phyloP scores from a whole-genome alignment of 2,888 invertebrate species.

The Scaptomyza flava region DNA sequence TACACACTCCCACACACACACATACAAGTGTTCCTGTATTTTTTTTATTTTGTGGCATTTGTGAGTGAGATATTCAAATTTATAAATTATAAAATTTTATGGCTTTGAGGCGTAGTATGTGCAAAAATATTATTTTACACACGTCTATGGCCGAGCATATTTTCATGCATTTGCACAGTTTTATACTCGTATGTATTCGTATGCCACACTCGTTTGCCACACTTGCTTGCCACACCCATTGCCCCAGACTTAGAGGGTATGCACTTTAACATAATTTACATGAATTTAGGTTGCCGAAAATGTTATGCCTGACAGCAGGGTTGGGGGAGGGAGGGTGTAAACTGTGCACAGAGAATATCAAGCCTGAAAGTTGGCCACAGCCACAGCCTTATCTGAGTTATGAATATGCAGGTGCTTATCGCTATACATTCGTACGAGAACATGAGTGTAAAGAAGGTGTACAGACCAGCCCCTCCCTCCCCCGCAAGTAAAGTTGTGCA shows the following conservation, averaged over 20 bases:
- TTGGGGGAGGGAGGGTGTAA: not conserved
- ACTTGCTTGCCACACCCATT: conserved; percentile 14
- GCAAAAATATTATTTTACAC: conserved; percentile 78
- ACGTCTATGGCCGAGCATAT: conserved; percentile 62
- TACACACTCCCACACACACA: not conserved
- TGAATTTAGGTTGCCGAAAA: conserved; percentile 68
- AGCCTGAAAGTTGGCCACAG: conserved; percentile 53
- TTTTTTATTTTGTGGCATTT: conserved; percentile 21
- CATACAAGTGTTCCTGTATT: conserved; percentile 2
- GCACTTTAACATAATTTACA: conserved; percentile 78
- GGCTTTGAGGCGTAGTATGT: conserved; percentile 70
- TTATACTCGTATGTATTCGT: conserved; percentile 22
- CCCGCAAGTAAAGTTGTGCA: conserved; percentile 18
- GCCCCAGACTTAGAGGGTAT: conserved; percentile 26
- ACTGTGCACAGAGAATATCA: conserved; percentile 31
- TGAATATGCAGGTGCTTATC: conserved; percentile 80
- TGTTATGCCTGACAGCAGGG: conserved; percentile 31
- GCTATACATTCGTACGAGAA: conserved; percentile 13
- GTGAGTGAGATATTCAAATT: conserved; percentile 69
- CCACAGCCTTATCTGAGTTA: conserved; percentile 72
- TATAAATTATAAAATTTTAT: conserved; percentile 80
- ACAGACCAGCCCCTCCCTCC: not conserved
- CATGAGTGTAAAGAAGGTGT: not conserved
- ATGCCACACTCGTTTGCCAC: conserved; percentile 18
- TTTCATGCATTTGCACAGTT: conserved; percentile 51